Evolutionary conservation across 2,113 vertebrate genomes (phyloP).

Genomic region (Thinocorus orbignyianus): DNA sequence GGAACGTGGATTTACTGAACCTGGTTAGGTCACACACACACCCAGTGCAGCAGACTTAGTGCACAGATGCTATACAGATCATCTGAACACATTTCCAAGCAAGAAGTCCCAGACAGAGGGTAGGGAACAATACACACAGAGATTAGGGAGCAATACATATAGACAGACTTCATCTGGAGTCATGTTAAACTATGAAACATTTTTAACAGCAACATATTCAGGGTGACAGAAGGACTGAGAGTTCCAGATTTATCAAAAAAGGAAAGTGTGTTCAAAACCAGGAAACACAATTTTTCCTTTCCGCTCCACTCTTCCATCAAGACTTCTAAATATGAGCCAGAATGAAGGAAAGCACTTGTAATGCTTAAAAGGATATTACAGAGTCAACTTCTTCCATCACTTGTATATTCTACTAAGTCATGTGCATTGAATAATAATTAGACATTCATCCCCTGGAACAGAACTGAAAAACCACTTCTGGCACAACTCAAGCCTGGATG

Average conservation of each 20-base stretch:
- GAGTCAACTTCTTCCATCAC: conserved; percentile 58
- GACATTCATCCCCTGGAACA: conserved; percentile 66
- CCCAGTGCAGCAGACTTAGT: neutral
- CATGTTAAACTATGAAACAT: neutral
- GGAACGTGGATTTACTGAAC: neutral
- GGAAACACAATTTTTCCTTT: neutral
- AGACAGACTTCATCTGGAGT: neutral
- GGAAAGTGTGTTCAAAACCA: neutral
- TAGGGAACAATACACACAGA: neutral
- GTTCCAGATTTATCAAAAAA: neutral
- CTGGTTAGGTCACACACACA: neutral
- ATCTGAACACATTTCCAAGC: neutral
- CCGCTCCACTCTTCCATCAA: neutral
- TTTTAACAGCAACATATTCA: neutral
- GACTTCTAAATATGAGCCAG: neutral
- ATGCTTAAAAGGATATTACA: conserved; percentile 26
- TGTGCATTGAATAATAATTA: conserved; percentile 71
- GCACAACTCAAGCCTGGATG: conserved; percentile 69
- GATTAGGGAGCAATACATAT: neutral
- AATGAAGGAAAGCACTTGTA: conserved; percentile 37
- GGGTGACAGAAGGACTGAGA: neutral
- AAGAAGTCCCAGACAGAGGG: neutral
- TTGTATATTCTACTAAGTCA: conserved; percentile 56
- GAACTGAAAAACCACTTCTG: conserved; percentile 68
- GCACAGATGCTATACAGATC: accelerated